phyloP scores from a whole-genome alignment of 2,797 vertebrate species.

The Thripadectes ignobilis region DNA sequence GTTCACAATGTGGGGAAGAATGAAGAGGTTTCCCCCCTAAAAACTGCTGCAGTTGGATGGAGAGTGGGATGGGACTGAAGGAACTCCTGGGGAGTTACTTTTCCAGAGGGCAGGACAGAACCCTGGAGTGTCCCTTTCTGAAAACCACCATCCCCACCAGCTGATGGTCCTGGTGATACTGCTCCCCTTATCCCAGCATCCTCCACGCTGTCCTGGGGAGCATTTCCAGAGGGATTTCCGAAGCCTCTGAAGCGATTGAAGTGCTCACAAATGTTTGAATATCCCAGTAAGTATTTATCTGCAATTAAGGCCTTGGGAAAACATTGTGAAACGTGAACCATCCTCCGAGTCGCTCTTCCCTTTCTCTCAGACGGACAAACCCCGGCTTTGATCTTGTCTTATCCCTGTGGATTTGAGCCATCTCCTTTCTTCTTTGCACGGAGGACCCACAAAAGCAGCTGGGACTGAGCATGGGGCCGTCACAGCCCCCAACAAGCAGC shows the following conservation, averaged over 20 bases:
- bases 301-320: not conserved
- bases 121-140: not conserved
- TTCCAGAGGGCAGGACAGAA: not conserved
- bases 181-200: not conserved
- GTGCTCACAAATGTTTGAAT: not conserved
- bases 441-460: not conserved
- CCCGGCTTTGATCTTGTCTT: not conserved
- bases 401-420: not conserved
- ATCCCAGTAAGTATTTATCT: not conserved
- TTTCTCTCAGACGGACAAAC: not conserved
- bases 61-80: not conserved
- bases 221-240: not conserved
- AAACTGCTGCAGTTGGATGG: accelerated
- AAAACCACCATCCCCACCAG: not conserved
- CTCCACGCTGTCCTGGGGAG: accelerated
- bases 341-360: not conserved
- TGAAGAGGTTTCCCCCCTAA: not conserved
- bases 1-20: accelerated
- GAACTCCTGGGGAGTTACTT: accelerated
- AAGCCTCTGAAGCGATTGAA: not conserved
- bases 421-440: not conserved
- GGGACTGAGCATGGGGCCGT: not conserved
- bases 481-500: not conserved
- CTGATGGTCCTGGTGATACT: not conserved
- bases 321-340: not conserved